These are phyloP conservation scores for Cyprinodon tularosa DNA, from an alignment of 2,113 vertebrate species.

Conservation along the genomic window DNA sequence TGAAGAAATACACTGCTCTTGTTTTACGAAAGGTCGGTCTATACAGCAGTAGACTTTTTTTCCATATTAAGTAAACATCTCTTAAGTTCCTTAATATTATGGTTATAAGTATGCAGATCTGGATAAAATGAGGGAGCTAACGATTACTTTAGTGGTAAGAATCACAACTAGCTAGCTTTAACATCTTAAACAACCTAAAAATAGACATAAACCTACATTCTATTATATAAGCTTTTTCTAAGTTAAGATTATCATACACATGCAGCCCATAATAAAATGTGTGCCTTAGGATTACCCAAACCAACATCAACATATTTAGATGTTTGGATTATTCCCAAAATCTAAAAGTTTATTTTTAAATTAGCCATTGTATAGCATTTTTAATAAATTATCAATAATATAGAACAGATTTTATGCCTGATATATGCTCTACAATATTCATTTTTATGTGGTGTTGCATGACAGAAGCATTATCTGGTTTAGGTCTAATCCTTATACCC, in stretches of 20 bases:
- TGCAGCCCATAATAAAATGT: background rate
- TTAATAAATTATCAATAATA: background rate
- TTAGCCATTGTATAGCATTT: background rate
- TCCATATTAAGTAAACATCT: no score
- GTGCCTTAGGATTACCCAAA: background rate
- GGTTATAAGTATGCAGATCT: no score
- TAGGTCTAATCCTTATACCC: constrained; percentile 71
- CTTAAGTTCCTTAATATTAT: no score
- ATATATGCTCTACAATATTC: background rate
- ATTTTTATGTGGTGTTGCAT: constrained; percentile 26
- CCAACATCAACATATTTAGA: background rate
- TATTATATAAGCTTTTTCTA: background rate
- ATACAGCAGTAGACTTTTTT: no score
- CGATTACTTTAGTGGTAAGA: background rate
- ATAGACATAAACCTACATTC: background rate
- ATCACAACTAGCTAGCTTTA: background rate
- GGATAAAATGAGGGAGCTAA: background rate
- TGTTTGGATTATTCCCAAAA: background rate
- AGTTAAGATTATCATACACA: background rate
- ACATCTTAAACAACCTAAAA: background rate
- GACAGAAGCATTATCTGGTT: constrained; percentile 67
- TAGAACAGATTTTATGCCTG: background rate
- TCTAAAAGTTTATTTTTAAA: background rate
- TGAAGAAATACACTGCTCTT: no score
- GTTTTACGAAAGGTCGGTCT: no score